Evolutionary conservation across 1,140 invertebrate species (phyloP).

Genomic region (Helicorthomorpha holstii): DNA sequence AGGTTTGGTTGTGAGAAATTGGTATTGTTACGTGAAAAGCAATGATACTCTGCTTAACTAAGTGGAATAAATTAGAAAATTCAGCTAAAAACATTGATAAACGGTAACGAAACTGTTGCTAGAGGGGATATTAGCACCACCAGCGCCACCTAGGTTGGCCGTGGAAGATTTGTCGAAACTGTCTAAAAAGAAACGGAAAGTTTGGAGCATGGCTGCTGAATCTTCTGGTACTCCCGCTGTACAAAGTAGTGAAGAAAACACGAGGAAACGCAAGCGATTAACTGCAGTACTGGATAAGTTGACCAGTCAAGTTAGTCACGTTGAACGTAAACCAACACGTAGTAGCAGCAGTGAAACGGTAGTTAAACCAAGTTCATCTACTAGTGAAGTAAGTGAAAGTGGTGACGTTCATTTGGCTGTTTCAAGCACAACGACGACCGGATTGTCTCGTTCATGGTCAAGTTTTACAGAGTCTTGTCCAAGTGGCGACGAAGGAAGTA

Average conservation of each 20-base stretch:
- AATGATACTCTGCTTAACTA: no score
- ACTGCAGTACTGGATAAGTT: slow-evolving; percentile 56
- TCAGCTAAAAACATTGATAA: no score
- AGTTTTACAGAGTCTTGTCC: slow-evolving; percentile 6
- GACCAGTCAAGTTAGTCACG: slow-evolving; percentile 28
- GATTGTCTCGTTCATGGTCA: slow-evolving; percentile 13
- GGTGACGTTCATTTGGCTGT: slow-evolving; percentile 20
- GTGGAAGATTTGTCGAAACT: no score
- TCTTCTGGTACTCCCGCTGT: background rate
- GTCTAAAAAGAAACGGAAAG: no score
- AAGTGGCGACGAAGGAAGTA: background rate
- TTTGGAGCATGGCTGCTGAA: no score
- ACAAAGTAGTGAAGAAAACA: background rate
- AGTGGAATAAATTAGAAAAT: no score
- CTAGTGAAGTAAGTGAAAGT: slow-evolving; percentile 9
- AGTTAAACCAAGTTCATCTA: slow-evolving; percentile 4
- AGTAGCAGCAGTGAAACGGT: slow-evolving; percentile 1
- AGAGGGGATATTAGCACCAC: no score
- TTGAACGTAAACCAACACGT: slow-evolving; percentile 7
- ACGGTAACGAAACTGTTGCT: no score
- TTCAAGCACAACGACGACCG: slow-evolving; percentile 22
- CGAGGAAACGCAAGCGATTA: slow-evolving; percentile 45
- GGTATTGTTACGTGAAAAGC: no score
- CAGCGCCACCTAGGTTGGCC: no score
- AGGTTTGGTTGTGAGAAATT: no score